A percentile compares a stretch with the other conserved stretches of the same genome.
phyloP scores from a whole-genome alignment of 2,797 vertebrate genomes.

The Phrynocephalus vlangalii region DNA sequence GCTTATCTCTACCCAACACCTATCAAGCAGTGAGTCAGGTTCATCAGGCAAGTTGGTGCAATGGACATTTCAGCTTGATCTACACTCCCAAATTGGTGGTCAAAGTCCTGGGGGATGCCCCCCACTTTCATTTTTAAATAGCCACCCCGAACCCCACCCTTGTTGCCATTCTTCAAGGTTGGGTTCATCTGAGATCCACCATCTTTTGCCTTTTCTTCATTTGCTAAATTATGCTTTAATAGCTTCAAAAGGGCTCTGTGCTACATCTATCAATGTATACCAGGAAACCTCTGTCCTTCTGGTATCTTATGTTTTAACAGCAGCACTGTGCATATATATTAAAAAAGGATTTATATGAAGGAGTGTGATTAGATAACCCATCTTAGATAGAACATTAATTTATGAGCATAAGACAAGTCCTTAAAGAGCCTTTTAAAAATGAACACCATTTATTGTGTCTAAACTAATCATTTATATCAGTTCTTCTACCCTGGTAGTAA shows the following conservation, averaged over 20 bases:
- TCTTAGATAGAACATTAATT: conserved; percentile 73
- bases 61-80: no score
- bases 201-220: neutral
- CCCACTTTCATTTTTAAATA: no score
- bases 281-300: conserved; percentile 57
- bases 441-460: conserved; percentile 60
- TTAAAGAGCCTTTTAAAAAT: conserved; percentile 65
- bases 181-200: neutral
- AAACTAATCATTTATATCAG: conserved; percentile 67
- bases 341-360: conserved; percentile 68
- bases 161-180: neutral
- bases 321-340: conserved; percentile 63
- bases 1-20: no score
- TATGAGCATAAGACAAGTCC: conserved; percentile 73
- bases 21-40: no score
- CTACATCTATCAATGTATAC: conserved; percentile 33
- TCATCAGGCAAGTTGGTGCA: no score
- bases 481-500: conserved; percentile 70
- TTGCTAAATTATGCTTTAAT: neutral
- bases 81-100: no score
- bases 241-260: neutral
- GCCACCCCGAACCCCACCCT: neutral
- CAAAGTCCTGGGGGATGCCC: no score
- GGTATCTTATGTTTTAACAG: conserved; percentile 42
- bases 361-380: conserved; percentile 64